Percentiles rank a stretch among this genome's conserved stretches.
Conservation (phyloP, 2,797 vertebrate genomes). For the Urocyon cinereoargenteus region DNA sequence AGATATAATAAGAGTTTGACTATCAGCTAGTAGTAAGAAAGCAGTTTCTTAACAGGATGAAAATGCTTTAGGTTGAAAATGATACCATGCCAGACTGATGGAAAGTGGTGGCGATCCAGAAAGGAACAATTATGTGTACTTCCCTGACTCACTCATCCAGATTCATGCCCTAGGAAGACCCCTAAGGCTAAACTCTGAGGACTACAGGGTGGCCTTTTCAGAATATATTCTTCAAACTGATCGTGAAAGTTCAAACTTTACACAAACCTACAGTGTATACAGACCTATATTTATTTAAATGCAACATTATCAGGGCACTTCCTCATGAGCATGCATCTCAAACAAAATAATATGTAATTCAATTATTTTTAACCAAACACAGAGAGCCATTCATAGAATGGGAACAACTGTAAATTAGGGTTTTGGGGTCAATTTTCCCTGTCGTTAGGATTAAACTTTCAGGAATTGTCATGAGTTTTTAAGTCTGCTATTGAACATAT, state of each 20-base stretch:
- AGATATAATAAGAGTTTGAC: background rate
- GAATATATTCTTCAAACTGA: background rate
- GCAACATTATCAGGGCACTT: background rate
- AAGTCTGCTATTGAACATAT: background rate
- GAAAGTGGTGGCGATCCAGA: background rate
- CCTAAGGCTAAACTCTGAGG: background rate
- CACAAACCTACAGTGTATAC: background rate
- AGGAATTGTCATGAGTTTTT: background rate
- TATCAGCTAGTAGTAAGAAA: background rate
- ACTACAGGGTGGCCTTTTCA: background rate
- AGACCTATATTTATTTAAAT: background rate
- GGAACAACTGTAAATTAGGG: background rate
- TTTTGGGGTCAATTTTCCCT: background rate
- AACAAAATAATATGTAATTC: background rate
- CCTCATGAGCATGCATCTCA: background rate
- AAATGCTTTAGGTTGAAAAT: slow-evolving; percentile 17
- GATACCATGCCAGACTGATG: background rate
- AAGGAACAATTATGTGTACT: background rate
- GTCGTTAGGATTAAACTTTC: background rate
- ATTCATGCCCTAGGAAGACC: background rate
- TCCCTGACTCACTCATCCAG: background rate
- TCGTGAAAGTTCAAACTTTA: background rate
- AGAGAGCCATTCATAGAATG: background rate
- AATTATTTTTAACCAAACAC: background rate
- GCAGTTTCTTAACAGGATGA: background rate